Evolutionary conservation across 2,113 vertebrate species (phyloP).

Genomic region (Perca schrenkii): DNA sequence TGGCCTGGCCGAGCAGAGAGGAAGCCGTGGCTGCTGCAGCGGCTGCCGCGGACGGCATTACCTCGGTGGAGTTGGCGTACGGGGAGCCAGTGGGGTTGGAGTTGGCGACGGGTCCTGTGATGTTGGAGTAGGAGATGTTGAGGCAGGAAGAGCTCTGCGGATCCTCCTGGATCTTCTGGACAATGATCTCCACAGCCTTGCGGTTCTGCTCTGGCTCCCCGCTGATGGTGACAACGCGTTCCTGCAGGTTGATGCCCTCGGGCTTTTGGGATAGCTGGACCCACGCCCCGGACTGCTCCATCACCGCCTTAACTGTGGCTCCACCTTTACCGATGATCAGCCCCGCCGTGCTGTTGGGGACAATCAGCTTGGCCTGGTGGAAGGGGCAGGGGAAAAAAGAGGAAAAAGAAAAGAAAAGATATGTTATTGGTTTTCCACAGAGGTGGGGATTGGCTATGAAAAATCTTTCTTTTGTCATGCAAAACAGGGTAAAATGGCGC

Average conservation of each 20-base stretch:
- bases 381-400: not conserved
- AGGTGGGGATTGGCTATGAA: not conserved
- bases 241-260: conserved; percentile 94
- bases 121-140: conserved; percentile 96
- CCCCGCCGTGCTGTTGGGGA: conserved; percentile 94
- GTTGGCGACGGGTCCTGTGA: conserved; percentile 94
- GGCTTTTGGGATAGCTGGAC: conserved; percentile 96
- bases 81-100: conserved; percentile 97
- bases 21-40: conserved; percentile 87
- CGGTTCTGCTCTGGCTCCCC: conserved; percentile 93
- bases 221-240: conserved; percentile 94
- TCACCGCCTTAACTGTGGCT: conserved; percentile 93
- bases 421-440: not conserved
- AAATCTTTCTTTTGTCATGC: conserved; percentile 1
- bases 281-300: conserved; percentile 96
- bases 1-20: conserved; percentile 90
- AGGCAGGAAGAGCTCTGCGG: conserved; percentile 96
- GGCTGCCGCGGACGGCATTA: conserved; percentile 87
- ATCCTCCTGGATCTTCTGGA: conserved; percentile 96
- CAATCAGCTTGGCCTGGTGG: conserved; percentile 92
- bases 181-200: conserved; percentile 93
- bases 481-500: not conserved
- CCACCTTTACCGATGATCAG: conserved; percentile 95
- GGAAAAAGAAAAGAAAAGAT: not conserved
- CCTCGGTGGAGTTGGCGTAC: conserved; percentile 92